A percentile compares a stretch with the other conserved stretches of the same genome.
Conservation (phyloP, 1,140 invertebrate genomes). For the Hylaeus anthracinus region DNA sequence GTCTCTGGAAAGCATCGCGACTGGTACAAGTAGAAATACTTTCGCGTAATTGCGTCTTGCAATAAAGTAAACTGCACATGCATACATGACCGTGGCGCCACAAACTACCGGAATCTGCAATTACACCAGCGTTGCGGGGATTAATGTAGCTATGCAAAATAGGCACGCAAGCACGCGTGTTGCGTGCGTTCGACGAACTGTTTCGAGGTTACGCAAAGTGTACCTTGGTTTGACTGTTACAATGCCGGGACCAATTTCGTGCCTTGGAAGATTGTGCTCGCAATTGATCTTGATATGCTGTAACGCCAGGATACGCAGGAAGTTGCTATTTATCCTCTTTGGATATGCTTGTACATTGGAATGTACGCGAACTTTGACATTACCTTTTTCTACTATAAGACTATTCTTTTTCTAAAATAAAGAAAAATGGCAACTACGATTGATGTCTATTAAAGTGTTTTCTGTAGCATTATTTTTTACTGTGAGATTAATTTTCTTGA, state of each 20-base stretch:
- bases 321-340: background rate
- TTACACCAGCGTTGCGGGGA: conserved; percentile 7
- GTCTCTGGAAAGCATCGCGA: no score
- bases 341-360: no score
- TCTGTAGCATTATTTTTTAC: no score
- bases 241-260: background rate
- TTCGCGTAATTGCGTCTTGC: conserved; percentile 9
- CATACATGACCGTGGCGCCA: conserved; percentile 10
- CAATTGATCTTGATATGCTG: background rate
- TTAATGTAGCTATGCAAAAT: conserved; percentile 19
- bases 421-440: no score
- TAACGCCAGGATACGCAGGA: background rate
- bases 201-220: background rate
- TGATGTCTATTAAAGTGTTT: no score
- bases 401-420: no score
- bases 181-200: background rate
- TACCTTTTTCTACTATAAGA: no score
- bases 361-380: no score
- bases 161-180: background rate
- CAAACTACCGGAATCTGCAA: conserved; percentile 16
- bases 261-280: background rate
- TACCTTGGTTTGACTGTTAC: conserved; percentile 13
- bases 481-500: no score
- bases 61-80: background rate
- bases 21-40: background rate